These are phyloP conservation scores for Cryptocephalus primarius DNA, from an alignment of 2,888 invertebrate genomes.

Conservation along the genomic window DNA sequence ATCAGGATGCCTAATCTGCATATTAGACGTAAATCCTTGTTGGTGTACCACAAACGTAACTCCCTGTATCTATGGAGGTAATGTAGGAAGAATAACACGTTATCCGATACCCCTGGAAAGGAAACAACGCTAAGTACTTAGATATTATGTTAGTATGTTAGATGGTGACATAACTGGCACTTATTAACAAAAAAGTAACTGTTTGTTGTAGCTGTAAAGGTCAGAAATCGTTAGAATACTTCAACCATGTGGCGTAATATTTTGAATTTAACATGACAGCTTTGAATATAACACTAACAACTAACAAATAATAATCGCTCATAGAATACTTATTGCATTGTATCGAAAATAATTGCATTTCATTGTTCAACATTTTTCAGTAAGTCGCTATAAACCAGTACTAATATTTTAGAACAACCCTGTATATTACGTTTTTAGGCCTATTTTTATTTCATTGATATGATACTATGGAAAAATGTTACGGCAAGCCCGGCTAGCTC, in stretches of 20 bases:
- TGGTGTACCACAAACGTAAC: slow-evolving; percentile 42
- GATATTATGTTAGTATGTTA: too few relatives aligned
- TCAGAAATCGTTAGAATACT: too few relatives aligned
- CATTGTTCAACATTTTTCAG: not conserved
- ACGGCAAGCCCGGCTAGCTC: slow-evolving; percentile 36
- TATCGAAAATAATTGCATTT: too few relatives aligned
- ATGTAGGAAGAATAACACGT: slow-evolving; percentile 17
- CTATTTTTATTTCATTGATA: too few relatives aligned
- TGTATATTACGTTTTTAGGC: too few relatives aligned
- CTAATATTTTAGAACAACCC: too few relatives aligned
- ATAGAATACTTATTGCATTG: too few relatives aligned
- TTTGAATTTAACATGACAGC: not conserved
- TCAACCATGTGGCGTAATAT: too few relatives aligned
- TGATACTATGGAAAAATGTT: not conserved
- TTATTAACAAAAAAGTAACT: too few relatives aligned
- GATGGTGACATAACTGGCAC: too few relatives aligned
- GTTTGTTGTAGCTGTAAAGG: too few relatives aligned
- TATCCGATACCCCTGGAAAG: slow-evolving; percentile 18
- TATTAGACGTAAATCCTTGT: slow-evolving; percentile 39
- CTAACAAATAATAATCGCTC: too few relatives aligned
- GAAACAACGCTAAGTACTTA: not conserved
- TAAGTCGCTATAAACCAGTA: not conserved
- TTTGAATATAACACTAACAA: slow-evolving; percentile 10
- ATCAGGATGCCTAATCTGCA: slow-evolving; percentile 42
- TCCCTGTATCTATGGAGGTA: slow-evolving; percentile 16